Evolutionary conservation across 1,140 invertebrate species (phyloP).

Genomic region (Zaprionus nigranus): DNA sequence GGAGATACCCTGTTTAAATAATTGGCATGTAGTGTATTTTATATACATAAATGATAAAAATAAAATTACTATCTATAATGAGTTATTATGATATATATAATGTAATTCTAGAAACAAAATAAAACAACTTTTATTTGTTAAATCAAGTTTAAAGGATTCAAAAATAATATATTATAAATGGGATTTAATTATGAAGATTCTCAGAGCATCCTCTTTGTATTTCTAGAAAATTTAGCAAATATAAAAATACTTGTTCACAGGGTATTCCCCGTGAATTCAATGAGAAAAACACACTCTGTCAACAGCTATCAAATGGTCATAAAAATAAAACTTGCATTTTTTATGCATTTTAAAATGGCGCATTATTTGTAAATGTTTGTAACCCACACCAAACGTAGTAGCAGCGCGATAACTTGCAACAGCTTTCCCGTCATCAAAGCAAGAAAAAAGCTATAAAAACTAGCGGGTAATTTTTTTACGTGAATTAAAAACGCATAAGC

Average conservation of each 20-base stretch:
- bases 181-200: too few species aligned
- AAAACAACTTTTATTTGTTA: too few species aligned
- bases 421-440: conserved; percentile 38
- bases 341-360: conserved; percentile 36
- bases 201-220: too few species aligned
- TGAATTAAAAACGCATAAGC: conserved; percentile 58
- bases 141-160: too few species aligned
- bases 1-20: neutral
- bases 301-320: conserved; percentile 56
- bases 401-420: conserved; percentile 45
- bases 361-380: conserved; percentile 51
- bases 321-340: conserved; percentile 41
- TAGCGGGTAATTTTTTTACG: conserved; percentile 5
- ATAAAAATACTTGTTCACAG: neutral
- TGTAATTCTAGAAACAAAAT: too few species aligned
- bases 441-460: conserved; percentile 20
- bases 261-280: neutral
- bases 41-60: too few species aligned
- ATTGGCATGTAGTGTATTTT: too few species aligned
- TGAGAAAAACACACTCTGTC: conserved; percentile 10
- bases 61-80: too few species aligned
- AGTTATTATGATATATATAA: too few species aligned
- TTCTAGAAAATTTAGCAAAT: too few species aligned
- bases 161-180: too few species aligned
- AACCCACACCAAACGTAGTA: neutral